Percentiles rank a stretch among this genome's conserved stretches.
phyloP scores from a whole-genome alignment of 2,113 vertebrate genomes.

The Maccullochella peelii region DNA sequence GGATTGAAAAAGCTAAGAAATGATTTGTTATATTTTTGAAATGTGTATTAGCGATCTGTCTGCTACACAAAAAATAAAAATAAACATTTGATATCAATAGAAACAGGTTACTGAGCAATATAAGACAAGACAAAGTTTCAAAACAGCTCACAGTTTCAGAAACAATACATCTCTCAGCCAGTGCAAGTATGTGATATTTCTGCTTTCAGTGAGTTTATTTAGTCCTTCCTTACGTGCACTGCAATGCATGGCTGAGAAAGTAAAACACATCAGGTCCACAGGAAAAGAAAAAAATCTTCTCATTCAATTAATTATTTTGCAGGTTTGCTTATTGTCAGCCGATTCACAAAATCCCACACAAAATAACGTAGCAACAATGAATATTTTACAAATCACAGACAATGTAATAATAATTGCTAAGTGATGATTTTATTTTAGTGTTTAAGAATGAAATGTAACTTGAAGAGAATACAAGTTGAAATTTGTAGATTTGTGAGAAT shows the following conservation, averaged over 20 bases:
- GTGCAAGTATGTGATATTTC: slow-evolving; percentile 49
- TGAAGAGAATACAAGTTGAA: neutral
- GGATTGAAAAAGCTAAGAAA: neutral
- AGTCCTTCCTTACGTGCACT: slow-evolving; percentile 67
- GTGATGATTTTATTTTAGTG: neutral
- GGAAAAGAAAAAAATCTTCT: slow-evolving; percentile 14
- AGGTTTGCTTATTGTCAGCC: slow-evolving; percentile 1
- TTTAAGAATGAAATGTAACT: neutral
- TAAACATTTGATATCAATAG: neutral
- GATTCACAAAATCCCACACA: neutral
- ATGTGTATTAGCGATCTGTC: neutral
- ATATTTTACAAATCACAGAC: neutral
- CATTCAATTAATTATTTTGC: slow-evolving; percentile 38
- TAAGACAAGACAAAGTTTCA: neutral
- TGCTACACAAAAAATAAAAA: neutral
- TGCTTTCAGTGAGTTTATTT: slow-evolving; percentile 76
- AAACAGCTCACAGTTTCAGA: slow-evolving; percentile 1
- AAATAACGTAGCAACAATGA: neutral
- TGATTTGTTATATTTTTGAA: neutral
- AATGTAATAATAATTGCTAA: neutral
- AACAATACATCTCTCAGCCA: slow-evolving; percentile 42
- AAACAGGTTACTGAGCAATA: neutral
- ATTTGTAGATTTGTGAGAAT: neutral
- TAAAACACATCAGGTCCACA: slow-evolving; percentile 58
- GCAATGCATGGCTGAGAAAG: slow-evolving; percentile 60